Conservation (phyloP, 1,140 invertebrate genomes). For the Leucophenga varia region DNA sequence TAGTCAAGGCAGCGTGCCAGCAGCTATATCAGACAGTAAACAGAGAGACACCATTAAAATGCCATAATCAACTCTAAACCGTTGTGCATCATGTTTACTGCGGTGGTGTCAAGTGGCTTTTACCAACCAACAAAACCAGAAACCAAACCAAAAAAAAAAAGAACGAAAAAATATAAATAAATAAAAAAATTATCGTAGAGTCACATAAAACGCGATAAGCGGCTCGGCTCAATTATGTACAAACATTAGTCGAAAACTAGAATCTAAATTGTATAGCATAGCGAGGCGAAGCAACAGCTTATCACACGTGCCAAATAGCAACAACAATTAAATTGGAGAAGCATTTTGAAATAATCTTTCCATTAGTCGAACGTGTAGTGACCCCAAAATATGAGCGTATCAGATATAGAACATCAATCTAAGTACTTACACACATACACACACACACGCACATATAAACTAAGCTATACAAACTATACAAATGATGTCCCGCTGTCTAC, state of each 20-base stretch:
- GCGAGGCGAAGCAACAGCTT: constrained; percentile 24
- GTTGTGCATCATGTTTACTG: too few species aligned
- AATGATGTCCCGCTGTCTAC: too few species aligned
- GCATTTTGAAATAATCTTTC: constrained; percentile 27
- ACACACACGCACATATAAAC: background rate
- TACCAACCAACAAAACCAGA: constrained; percentile 12
- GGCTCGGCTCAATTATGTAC: constrained; percentile 23
- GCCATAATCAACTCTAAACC: too few species aligned
- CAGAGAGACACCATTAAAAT: too few species aligned
- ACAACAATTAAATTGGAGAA: constrained; percentile 11
- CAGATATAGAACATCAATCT: constrained; percentile 27
- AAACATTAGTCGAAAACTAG: too few species aligned
- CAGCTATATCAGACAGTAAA: too few species aligned
- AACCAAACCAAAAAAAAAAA: background rate
- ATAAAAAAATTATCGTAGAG: constrained; percentile 17
- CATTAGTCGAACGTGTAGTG: constrained; percentile 16
- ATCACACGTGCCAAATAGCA: constrained; percentile 19
- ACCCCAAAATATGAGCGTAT: constrained; percentile 47
- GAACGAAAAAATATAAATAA: background rate
- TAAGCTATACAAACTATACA: too few species aligned
- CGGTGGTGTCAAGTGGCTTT: too few species aligned
- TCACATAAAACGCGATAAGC: background rate
- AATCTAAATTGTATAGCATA: too few species aligned
- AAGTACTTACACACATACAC: constrained; percentile 19
- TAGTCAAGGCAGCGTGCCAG: too few species aligned